A percentile compares a stretch with the other conserved stretches of the same genome.
Evolutionary conservation across 2,888 invertebrate genomes (phyloP).

Genomic region (Galerucella pusilla): DNA sequence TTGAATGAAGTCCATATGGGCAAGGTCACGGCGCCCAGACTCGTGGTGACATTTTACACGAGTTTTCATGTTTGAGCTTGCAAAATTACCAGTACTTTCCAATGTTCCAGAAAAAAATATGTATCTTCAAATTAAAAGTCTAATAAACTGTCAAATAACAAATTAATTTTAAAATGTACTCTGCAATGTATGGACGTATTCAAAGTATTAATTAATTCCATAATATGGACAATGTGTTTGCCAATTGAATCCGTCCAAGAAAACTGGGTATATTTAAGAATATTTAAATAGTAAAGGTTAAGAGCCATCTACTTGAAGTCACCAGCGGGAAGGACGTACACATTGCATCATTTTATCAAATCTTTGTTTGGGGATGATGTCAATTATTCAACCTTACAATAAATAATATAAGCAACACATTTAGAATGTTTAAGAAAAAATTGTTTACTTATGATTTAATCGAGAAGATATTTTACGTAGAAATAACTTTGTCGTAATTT

Average conservation of each 20-base stretch:
- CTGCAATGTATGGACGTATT: no score
- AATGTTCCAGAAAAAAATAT: no score
- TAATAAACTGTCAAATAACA: no score
- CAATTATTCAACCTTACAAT: not conserved
- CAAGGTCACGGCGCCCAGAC: no score
- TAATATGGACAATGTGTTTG: no score
- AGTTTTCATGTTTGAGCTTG: no score
- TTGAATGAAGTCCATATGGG: no score
- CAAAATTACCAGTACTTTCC: no score
- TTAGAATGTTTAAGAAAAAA: not conserved
- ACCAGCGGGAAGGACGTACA: slow-evolving; percentile 36
- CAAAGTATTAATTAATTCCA: no score
- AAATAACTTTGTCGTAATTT: not conserved
- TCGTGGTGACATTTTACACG: no score
- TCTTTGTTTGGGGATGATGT: slow-evolving; percentile 33
- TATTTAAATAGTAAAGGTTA: slow-evolving; percentile 1
- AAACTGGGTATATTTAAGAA: not conserved
- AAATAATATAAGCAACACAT: not conserved
- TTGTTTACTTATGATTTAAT: not conserved
- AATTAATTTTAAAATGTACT: no score
- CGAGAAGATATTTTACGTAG: not conserved
- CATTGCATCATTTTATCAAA: slow-evolving; percentile 23
- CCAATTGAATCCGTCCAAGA: not conserved
- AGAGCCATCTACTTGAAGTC: slow-evolving; percentile 19
- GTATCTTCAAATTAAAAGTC: no score